These are phyloP conservation scores for Eriocheir sinensis DNA, from an alignment of 1,140 invertebrate genomes.

Conservation along the genomic window DNA sequence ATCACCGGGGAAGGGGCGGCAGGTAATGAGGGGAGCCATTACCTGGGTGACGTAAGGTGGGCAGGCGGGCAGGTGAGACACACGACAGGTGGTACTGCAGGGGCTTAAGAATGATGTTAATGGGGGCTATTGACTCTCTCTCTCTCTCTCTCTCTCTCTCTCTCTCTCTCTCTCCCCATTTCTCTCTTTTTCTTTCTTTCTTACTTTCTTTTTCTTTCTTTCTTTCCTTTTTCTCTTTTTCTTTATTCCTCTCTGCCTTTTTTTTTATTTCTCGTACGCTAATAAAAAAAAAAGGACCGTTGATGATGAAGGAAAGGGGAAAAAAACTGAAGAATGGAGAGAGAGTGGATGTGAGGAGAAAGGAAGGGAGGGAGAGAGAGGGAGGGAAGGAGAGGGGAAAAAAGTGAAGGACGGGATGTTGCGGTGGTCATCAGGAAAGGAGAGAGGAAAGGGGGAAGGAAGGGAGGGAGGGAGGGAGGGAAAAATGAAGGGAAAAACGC, in stretches of 20 bases:
- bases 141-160: not conserved
- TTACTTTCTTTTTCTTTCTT: not conserved
- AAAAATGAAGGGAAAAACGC: too few species aligned
- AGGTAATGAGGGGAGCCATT: too few species aligned
- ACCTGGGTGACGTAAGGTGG: too few species aligned
- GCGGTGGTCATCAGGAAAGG: too few species aligned
- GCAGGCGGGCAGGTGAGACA: too few species aligned
- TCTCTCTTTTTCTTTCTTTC: slow-evolving; percentile 24
- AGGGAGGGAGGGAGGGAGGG: too few species aligned
- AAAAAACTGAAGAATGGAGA: not conserved
- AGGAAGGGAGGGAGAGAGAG: not conserved
- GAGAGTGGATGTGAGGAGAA: not conserved
- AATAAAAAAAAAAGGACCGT: not conserved
- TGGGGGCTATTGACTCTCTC: not conserved
- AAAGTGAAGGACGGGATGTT: too few species aligned
- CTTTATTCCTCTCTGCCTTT: too few species aligned
- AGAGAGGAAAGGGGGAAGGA: too few species aligned
- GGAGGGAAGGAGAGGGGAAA: not conserved
- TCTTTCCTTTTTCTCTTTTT: not conserved
- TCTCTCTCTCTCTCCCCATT: not conserved
- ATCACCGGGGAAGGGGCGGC: too few species aligned
- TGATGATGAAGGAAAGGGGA: not conserved
- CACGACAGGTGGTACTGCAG: too few species aligned
- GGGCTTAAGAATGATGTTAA: too few species aligned
- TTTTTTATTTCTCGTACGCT: not conserved